Evolutionary conservation across 2,888 invertebrate genomes (phyloP).

Genomic region (Morpho achilles): DNA sequence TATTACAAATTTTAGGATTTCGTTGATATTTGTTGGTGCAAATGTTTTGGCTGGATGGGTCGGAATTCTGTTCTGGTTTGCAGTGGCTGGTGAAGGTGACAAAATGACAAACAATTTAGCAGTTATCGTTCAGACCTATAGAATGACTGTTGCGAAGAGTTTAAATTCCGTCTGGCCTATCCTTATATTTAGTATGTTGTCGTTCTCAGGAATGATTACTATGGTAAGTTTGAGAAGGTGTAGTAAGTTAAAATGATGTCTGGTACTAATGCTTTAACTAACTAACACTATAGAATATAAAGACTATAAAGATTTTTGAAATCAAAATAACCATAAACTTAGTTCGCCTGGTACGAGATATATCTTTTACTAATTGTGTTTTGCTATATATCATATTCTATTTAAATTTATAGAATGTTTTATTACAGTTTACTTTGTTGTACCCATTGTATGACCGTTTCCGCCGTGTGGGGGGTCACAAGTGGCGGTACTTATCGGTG

Average conservation of each 20-base stretch:
- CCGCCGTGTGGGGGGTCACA: conserved; percentile 45
- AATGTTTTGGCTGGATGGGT: conserved; percentile 51
- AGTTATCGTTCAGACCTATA: conserved; percentile 48
- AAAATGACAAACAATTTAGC: conserved; percentile 43
- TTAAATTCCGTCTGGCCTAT: conserved; percentile 46
- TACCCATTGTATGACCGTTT: conserved; percentile 56
- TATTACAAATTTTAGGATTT: conserved; percentile 43
- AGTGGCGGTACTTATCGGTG: conserved; percentile 50
- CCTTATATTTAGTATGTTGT: conserved; percentile 41
- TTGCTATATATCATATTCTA: no score
- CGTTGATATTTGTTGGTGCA: conserved; percentile 40
- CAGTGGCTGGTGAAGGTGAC: conserved; percentile 35
- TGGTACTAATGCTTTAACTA: no score
- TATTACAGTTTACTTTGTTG: conserved; percentile 48
- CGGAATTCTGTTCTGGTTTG: conserved; percentile 54
- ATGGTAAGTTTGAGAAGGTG: conserved; percentile 41
- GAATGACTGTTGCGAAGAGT: conserved; percentile 34
- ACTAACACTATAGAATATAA: no score
- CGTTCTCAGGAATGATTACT: conserved; percentile 54
- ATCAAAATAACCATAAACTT: no score
- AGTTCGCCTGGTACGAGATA: background rate
- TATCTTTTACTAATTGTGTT: background rate
- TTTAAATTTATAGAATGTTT: background rate
- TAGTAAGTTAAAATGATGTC: no score
- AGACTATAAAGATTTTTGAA: no score